Evolutionary conservation across 1,140 invertebrate species (phyloP).

Genomic region (Dufourea novaeangliae): DNA sequence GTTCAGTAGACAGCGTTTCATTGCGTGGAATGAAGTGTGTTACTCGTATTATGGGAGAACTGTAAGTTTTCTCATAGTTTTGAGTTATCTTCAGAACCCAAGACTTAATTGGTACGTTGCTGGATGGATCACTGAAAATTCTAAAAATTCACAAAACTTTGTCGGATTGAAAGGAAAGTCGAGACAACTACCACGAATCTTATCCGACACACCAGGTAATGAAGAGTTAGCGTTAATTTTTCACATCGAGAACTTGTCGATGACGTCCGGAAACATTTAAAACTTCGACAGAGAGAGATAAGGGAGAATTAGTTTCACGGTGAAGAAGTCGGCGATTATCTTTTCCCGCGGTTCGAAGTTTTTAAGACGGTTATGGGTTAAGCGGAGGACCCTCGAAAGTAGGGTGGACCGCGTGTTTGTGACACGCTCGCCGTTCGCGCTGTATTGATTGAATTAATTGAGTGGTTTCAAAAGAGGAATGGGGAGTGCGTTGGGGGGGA

Average conservation of each 20-base stretch:
- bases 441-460: conserved; percentile 61
- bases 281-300: neutral
- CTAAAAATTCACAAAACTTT: too few species aligned
- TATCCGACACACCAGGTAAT: neutral
- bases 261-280: neutral
- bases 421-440: conserved; percentile 48
- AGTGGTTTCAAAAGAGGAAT: conserved; percentile 40
- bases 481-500: conserved; percentile 27
- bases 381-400: conserved; percentile 43
- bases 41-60: too few species aligned
- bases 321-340: conserved; percentile 49
- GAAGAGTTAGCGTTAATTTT: neutral
- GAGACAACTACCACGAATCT: neutral
- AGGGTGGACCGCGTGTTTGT: conserved; percentile 51
- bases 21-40: too few species aligned
- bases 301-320: neutral
- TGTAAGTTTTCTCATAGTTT: too few species aligned
- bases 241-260: neutral
- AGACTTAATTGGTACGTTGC: too few species aligned
- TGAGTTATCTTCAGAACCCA: too few species aligned
- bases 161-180: neutral
- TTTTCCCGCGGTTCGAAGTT: conserved; percentile 46
- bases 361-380: conserved; percentile 42
- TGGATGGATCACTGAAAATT: too few species aligned
- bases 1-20: neutral